Percentiles rank a stretch among this genome's conserved stretches.
phyloP scores from a whole-genome alignment of 2,888 invertebrate species.

The Philhelius pedissequus region DNA sequence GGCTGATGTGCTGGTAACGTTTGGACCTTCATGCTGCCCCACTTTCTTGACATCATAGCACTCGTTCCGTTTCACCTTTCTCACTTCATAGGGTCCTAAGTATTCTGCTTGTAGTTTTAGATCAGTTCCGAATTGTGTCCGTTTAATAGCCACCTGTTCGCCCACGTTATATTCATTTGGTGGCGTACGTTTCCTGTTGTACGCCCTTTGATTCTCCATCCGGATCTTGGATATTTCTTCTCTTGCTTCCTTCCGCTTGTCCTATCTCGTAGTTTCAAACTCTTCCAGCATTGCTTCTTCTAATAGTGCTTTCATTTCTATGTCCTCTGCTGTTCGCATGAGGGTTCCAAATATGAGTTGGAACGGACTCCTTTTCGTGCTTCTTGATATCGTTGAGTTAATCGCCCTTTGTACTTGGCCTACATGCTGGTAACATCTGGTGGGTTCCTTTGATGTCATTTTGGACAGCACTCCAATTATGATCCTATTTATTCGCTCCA shows the following conservation, averaged over 20 bases:
- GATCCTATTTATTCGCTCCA: too few relatives aligned
- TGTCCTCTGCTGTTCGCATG: neutral
- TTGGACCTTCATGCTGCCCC: slow-evolving; percentile 41
- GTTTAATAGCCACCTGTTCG: too few relatives aligned
- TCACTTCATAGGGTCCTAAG: slow-evolving; percentile 40
- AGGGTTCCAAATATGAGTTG: neutral
- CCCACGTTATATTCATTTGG: too few relatives aligned
- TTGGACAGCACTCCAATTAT: neutral
- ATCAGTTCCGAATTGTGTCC: too few relatives aligned
- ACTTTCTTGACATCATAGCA: slow-evolving; percentile 37
- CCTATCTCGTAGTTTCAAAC: slow-evolving; percentile 11
- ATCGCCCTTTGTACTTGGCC: slow-evolving; percentile 19
- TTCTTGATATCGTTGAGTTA: too few relatives aligned
- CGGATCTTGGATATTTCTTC: slow-evolving; percentile 26
- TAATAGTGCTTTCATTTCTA: neutral
- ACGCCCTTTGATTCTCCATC: slow-evolving; percentile 29
- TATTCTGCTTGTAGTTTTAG: neutral
- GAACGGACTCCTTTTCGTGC: too few relatives aligned
- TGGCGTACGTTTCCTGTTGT: neutral
- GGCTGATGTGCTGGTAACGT: slow-evolving; percentile 2
- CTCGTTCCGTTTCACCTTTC: slow-evolving; percentile 31
- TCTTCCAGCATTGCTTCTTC: neutral
- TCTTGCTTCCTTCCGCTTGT: slow-evolving; percentile 11
- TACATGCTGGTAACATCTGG: neutral
- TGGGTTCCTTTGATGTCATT: neutral